Evolutionary conservation across 2,888 invertebrate species (phyloP), one percentile per base, ranked within the genome.

Genomic region (Acleris sparsana): DNA sequence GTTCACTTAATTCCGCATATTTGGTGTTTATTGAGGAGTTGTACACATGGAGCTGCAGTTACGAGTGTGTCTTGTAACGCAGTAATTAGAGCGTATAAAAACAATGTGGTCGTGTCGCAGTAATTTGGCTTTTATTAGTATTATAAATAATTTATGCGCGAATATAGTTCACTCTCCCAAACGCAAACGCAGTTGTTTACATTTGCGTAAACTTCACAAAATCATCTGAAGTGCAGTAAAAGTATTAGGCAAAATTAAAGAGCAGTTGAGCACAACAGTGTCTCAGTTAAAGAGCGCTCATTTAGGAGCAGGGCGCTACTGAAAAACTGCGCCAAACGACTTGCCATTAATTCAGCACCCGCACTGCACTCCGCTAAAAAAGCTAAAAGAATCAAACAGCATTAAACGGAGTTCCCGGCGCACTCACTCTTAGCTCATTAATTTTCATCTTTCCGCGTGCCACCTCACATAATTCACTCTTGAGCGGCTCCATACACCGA

Each of bases 361-460:
- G 75, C 80, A 75, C 76, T 79, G 78, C 67, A 63, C 63, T 53
- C 51, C 63, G 67, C 63, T 63, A 58, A 67, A 67, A 67, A 75
- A 79, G 73, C 74, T 80, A 83, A 83, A 72, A 82, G 80, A 84
- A 82, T 86, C 83, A 83, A 84, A 85, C 77, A 78, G 81, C 78
- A 81, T 81, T 83, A 86, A 82, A 83, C 80, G 80, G 17, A 80
- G 62, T 33, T 44, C 61, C 64, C 22, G 33, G 53, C 70, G 75
- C 77, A 82, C 85, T 87, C 88, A 84, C 84, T 90, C 87, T 88
- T 89, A 87, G 82, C 87, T 92, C 92, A 92, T 92, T 92, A 92
- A 92, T 92, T 92, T 91, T 91, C 92, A 91, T 92, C 92, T 91
- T 86, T 86, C 80, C 84, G 82, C 82, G 82, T 74, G 73, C 67